Conservation (phyloP, 2,888 invertebrate genomes). For the Oligia latruncula region DNA sequence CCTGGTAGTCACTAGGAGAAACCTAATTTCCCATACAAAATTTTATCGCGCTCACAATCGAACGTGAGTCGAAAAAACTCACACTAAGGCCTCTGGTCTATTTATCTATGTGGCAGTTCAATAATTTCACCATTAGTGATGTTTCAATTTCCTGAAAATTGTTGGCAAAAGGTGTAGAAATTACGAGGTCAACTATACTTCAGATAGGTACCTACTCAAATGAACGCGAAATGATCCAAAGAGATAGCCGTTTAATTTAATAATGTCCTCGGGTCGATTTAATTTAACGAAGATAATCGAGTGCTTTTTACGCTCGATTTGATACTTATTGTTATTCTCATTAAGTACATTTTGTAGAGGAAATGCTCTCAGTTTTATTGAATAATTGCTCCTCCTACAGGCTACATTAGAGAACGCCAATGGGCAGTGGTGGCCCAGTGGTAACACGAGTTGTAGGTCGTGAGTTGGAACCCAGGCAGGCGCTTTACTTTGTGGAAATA, state of each 20-base stretch:
- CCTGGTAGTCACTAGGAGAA: too few species aligned
- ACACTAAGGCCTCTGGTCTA: neutral
- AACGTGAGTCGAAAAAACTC: too few species aligned
- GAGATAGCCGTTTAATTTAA: constrained; percentile 26
- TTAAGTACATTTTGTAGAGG: neutral
- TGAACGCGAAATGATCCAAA: constrained; percentile 9
- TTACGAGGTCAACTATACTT: neutral
- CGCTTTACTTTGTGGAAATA: neutral
- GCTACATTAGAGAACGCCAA: neutral
- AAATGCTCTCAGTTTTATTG: neutral
- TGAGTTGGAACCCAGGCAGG: neutral
- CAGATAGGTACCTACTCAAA: neutral
- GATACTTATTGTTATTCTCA: constrained; percentile 13
- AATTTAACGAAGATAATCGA: constrained; percentile 6
- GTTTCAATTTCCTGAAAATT: neutral
- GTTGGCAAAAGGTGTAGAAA: neutral
- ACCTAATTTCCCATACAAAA: too few species aligned
- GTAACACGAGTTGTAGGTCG: too few species aligned
- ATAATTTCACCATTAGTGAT: neutral
- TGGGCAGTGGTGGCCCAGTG: neutral
- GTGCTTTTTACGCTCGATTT: constrained; percentile 35
- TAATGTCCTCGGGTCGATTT: constrained; percentile 34
- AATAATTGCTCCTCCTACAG: too few species aligned
- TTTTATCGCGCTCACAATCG: too few species aligned
- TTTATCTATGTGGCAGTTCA: neutral